These are phyloP conservation scores for Bombus superbus DNA, from an alignment of 1,140 invertebrate genomes.

Conservation along the genomic window DNA sequence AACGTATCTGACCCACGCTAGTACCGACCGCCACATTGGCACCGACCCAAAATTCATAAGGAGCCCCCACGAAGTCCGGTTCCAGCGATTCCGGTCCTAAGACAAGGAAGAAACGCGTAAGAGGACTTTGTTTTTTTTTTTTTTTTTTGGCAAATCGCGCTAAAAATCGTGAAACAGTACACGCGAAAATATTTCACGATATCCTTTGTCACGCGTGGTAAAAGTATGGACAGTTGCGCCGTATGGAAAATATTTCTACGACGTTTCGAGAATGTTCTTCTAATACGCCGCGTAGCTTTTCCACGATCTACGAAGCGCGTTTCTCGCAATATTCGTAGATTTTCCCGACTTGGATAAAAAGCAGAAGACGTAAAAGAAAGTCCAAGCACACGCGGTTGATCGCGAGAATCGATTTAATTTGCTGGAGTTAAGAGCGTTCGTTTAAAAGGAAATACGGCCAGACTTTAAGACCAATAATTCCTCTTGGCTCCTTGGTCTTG, in stretches of 20 bases:
- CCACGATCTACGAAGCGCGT: neutral
- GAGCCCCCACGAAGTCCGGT: slow-evolving; percentile 93
- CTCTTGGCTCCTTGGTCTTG: no score
- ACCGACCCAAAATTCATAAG: slow-evolving; percentile 95
- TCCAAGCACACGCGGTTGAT: no score
- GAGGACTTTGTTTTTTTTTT: neutral
- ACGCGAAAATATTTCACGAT: neutral
- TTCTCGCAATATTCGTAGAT: no score
- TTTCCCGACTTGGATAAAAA: neutral
- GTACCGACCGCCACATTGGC: slow-evolving; percentile 92
- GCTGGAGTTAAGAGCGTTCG: no score
- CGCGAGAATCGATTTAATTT: no score
- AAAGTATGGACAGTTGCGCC: no score
- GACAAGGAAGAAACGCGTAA: neutral
- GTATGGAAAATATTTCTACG: neutral
- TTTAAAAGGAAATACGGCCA: no score
- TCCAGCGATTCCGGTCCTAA: slow-evolving; percentile 82
- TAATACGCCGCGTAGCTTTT: neutral
- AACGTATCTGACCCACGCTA: slow-evolving; percentile 92
- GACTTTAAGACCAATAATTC: no score
- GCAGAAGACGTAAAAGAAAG: neutral
- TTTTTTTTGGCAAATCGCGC: neutral
- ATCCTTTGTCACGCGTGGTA: neutral
- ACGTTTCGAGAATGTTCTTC: neutral
- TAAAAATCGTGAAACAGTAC: no score